Conservation (phyloP, 2,113 vertebrate genomes). For the Alectura lathami region DNA sequence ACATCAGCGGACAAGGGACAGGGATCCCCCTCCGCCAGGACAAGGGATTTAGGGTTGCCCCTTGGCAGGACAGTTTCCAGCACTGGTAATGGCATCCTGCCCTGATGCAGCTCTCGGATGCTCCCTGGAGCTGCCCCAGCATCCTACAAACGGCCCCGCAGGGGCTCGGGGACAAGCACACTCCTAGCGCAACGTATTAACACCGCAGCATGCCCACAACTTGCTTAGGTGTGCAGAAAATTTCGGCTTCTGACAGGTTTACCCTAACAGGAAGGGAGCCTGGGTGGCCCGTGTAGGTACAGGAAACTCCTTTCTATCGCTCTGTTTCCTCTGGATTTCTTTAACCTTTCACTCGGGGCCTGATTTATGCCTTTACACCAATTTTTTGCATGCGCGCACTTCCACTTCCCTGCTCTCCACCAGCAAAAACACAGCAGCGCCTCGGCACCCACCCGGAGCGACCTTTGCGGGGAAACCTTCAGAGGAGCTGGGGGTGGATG, state of each 20-base stretch:
- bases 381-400: background rate
- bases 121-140: background rate
- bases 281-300: slow-evolving; percentile 42
- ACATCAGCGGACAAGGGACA: accelerated
- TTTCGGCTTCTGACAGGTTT: background rate
- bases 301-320: slow-evolving; percentile 59
- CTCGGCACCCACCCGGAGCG: background rate
- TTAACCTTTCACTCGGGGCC: slow-evolving; percentile 61
- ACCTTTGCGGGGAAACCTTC: background rate
- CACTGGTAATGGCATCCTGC: accelerated
- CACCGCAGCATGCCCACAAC: background rate
- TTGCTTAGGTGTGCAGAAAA: slow-evolving; percentile 48
- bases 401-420: background rate
- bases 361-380: slow-evolving; percentile 50
- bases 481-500: background rate
- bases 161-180: background rate
- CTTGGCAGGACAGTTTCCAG: background rate
- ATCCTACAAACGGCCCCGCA: background rate
- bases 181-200: background rate
- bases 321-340: slow-evolving; percentile 60
- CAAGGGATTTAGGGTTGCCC: background rate
- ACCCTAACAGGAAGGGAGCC: slow-evolving; percentile 34
- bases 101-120: background rate
- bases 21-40: background rate
- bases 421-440: background rate